Percentiles rank a stretch among this genome's conserved stretches.
These are phyloP conservation scores for Pristionchus entomophagus DNA, from an alignment of 2,888 invertebrate species.

Conservation along the genomic window DNA sequence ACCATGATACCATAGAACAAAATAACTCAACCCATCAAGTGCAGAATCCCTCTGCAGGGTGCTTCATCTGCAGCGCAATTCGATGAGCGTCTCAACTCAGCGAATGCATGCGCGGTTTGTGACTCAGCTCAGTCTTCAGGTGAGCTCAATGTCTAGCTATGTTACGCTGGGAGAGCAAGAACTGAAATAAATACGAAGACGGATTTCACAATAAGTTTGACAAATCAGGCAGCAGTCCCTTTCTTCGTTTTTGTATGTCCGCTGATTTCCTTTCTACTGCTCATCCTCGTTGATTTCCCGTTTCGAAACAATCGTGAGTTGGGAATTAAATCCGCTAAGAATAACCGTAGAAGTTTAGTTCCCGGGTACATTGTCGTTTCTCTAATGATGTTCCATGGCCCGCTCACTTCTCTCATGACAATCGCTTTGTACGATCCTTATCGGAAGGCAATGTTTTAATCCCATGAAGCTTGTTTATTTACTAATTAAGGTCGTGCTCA, in stretches of 20 bases:
- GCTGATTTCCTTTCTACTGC: neutral
- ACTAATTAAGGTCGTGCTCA: too few species aligned
- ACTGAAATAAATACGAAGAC: neutral
- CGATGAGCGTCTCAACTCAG: neutral
- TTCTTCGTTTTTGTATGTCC: neutral
- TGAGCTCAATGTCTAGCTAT: neutral
- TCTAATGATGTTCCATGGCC: neutral
- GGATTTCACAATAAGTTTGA: too few species aligned
- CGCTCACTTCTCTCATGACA: neutral
- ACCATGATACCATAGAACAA: too few species aligned
- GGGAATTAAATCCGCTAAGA: neutral
- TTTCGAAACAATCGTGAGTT: neutral
- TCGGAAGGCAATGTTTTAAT: too few species aligned
- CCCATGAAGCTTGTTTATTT: too few species aligned
- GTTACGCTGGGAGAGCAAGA: neutral
- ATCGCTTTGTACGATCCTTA: neutral
- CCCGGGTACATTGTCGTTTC: neutral
- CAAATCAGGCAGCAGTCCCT: neutral
- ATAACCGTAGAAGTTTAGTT: neutral
- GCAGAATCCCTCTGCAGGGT: too few species aligned
- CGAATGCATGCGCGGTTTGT: neutral
- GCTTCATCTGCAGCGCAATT: neutral
- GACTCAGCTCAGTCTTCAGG: neutral
- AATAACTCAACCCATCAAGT: too few species aligned
- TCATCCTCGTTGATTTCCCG: neutral